Percentiles rank a stretch among this genome's conserved stretches.
Conservation (phyloP, 2,113 vertebrate species). For the Gymnobelideus leadbeateri region DNA sequence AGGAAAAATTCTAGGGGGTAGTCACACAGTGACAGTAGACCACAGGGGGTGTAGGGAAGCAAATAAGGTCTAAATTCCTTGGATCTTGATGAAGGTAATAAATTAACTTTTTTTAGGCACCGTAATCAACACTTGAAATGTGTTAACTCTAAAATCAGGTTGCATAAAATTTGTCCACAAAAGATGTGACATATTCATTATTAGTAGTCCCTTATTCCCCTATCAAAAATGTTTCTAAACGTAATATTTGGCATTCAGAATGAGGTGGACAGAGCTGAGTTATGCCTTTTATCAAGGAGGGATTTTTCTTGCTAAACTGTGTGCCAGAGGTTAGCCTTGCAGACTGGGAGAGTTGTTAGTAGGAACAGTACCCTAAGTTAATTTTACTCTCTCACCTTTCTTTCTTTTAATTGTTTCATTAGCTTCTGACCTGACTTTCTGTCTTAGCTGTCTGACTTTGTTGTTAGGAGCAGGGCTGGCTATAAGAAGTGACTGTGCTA, state of each 20-base stretch:
- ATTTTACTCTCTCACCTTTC: background rate
- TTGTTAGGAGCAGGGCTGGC: background rate
- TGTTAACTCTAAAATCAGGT: slow-evolving; percentile 33
- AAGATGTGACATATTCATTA: slow-evolving; percentile 44
- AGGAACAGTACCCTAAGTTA: background rate
- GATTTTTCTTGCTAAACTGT: background rate
- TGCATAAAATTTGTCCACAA: slow-evolving; percentile 58
- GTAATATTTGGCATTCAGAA: slow-evolving; percentile 13
- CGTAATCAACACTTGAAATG: slow-evolving; percentile 56
- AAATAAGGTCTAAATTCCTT: slow-evolving; percentile 41
- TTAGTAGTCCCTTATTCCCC: slow-evolving; percentile 28
- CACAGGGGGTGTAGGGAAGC: slow-evolving; percentile 2
- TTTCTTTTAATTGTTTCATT: slow-evolving; percentile 11
- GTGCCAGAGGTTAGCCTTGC: background rate
- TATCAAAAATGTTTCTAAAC: slow-evolving; percentile 28
- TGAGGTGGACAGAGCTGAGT: background rate
- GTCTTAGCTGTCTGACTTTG: background rate
- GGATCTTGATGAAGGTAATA: slow-evolving; percentile 53
- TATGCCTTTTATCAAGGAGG: background rate
- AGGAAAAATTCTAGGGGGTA: slow-evolving; percentile 64
- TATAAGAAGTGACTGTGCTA: background rate
- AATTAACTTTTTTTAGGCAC: slow-evolving; percentile 53
- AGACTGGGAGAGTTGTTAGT: background rate
- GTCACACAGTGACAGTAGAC: slow-evolving; percentile 51
- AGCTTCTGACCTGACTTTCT: background rate